These are phyloP conservation scores for cattle (Bos taurus) DNA, from an alignment of 2,113 vertebrate species.

Conservation along the genomic window DNA sequence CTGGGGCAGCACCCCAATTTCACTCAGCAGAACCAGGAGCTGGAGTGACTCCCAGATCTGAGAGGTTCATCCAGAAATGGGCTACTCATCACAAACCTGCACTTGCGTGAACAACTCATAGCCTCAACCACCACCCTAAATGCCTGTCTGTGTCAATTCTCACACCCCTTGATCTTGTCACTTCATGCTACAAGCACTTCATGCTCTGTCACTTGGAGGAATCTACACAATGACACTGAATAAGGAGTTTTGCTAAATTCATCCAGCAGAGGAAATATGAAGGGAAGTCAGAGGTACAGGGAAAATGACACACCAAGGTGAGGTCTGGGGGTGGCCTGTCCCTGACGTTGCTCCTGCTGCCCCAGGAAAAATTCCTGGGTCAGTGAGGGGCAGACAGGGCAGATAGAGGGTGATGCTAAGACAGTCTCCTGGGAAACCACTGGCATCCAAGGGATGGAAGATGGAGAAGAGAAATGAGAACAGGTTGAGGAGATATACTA, in stretches of 20 bases:
- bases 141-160: not conserved
- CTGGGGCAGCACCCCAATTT: not conserved
- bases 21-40: not conserved
- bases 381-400: not conserved
- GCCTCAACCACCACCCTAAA: not conserved
- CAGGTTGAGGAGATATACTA: not conserved
- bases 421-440: not conserved
- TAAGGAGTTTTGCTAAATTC: not conserved
- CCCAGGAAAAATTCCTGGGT: not conserved
- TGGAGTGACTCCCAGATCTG: not conserved
- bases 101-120: fast-evolving
- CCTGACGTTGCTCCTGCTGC: not conserved
- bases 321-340: not conserved
- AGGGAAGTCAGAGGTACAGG: not conserved
- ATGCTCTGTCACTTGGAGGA: not conserved
- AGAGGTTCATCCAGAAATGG: not conserved
- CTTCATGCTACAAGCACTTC: not conserved
- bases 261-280: not conserved
- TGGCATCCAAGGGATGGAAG: not conserved
- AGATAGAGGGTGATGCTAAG: not conserved
- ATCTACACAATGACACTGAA: not conserved
- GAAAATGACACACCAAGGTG: too few species aligned
- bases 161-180: not conserved
- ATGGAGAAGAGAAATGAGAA: not conserved
- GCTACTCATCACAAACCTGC: not conserved